Percentiles rank a stretch among this genome's conserved stretches.
Evolutionary conservation across 2,797 vertebrate genomes (phyloP).

Genomic region (Staurois parvus): DNA sequence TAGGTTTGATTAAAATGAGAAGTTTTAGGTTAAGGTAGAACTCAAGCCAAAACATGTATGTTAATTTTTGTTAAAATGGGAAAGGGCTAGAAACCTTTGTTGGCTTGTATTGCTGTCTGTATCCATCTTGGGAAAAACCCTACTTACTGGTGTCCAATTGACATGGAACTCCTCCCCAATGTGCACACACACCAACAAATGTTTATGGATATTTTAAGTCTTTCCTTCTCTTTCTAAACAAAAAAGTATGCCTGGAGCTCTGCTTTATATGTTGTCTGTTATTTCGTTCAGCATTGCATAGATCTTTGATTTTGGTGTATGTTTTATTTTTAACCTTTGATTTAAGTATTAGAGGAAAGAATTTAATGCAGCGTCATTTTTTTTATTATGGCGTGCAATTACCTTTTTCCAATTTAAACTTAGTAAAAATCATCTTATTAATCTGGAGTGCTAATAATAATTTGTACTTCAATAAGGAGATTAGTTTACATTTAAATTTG

Average conservation of each 20-base stretch:
- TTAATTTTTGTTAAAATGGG: too few relatives aligned
- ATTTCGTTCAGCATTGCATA: neutral
- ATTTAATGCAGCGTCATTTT: neutral
- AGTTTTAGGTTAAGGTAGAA: too few relatives aligned
- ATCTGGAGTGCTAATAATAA: conserved; percentile 28
- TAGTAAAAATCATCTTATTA: conserved; percentile 31
- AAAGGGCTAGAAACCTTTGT: too few relatives aligned
- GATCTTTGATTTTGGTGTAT: neutral
- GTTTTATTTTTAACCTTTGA: neutral
- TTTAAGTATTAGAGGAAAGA: neutral
- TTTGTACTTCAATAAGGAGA: conserved; percentile 41
- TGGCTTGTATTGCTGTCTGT: too few relatives aligned
- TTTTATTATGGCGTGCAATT: conserved; percentile 1
- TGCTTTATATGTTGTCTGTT: neutral
- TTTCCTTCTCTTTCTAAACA: too few relatives aligned
- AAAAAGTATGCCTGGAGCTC: neutral
- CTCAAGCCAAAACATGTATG: too few relatives aligned
- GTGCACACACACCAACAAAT: too few relatives aligned
- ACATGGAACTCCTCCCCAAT: too few relatives aligned
- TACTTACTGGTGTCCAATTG: too few relatives aligned
- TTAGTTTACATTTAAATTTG: conserved; percentile 59
- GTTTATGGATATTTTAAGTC: too few relatives aligned
- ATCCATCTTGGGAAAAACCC: too few relatives aligned
- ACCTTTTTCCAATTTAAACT: conserved; percentile 18
- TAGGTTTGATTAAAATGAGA: too few relatives aligned